Percentiles rank a stretch among this genome's conserved stretches.
Evolutionary conservation across 2,113 vertebrate species (phyloP).

Genomic region (Notiomystis cincta): DNA sequence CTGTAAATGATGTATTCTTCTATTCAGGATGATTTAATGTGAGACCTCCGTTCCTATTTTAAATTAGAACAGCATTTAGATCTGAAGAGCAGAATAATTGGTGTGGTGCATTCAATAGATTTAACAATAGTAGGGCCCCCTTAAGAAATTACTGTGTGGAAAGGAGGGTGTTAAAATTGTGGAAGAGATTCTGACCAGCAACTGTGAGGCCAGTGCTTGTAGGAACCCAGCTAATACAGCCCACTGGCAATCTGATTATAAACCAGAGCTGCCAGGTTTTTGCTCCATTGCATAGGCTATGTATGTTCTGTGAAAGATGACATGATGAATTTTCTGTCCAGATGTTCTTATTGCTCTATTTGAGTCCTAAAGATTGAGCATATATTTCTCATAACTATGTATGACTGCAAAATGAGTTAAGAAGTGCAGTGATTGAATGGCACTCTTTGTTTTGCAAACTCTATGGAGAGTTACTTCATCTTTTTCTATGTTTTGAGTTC

Average conservation of each 20-base stretch:
- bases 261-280: background rate
- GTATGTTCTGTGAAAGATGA: background rate
- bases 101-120: background rate
- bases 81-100: background rate
- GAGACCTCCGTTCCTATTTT: background rate
- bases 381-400: background rate
- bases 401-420: background rate
- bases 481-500: background rate
- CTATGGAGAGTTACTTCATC: accelerated
- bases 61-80: background rate
- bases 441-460: background rate
- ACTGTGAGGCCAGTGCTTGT: background rate
- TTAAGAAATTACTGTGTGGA: background rate
- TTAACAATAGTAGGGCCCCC: background rate
- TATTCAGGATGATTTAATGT: background rate
- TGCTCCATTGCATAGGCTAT: background rate
- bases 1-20: background rate
- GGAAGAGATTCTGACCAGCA: background rate
- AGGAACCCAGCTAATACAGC: background rate
- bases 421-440: background rate
- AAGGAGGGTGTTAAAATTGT: background rate
- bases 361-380: background rate
- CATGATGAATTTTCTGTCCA: background rate
- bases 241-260: background rate
- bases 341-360: background rate